phyloP scores from a whole-genome alignment of 2,888 invertebrate genomes.

The Stenichneumon culpator region DNA sequence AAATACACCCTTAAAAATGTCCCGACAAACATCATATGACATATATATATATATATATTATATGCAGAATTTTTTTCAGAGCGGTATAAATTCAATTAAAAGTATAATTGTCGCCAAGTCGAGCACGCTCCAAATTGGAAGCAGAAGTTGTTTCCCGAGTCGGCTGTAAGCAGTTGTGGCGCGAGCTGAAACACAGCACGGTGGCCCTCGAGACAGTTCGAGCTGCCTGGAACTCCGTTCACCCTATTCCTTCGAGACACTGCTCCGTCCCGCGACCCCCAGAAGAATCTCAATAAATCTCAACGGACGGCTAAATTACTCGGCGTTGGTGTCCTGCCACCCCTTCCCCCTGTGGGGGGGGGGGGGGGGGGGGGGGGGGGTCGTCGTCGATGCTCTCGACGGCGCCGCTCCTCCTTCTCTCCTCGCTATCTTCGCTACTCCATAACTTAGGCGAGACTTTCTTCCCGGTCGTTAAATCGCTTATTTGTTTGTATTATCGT shows the following conservation, averaged over 20 bases:
- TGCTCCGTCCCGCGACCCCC: constrained; percentile 62
- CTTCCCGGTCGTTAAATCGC: constrained; percentile 68
- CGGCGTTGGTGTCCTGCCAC: constrained; percentile 66
- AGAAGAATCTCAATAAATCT: constrained; percentile 80
- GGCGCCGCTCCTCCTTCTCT: constrained; percentile 12
- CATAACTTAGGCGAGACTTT: constrained; percentile 48
- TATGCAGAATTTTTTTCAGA: constrained; percentile 2
- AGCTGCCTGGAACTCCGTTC: constrained; percentile 36
- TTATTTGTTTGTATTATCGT: constrained; percentile 71
- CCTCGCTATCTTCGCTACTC: constrained; percentile 23
- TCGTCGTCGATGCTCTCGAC: constrained; percentile 39
- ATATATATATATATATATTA: too few relatives aligned
- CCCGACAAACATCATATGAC: too few relatives aligned
- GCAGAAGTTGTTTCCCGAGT: constrained; percentile 63
- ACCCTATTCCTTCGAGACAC: constrained; percentile 18
- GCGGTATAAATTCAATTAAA: constrained; percentile 65
- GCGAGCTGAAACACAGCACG: constrained; percentile 52
- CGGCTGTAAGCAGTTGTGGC: constrained; percentile 43
- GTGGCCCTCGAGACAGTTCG: constrained; percentile 63
- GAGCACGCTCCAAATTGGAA: constrained; percentile 64
- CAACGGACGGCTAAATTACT: constrained; percentile 78
- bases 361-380: not conserved
- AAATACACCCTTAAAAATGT: too few relatives aligned
- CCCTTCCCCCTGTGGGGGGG: not conserved
- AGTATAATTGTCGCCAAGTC: constrained; percentile 60